Evolutionary conservation across 1,140 invertebrate species (phyloP).

Genomic region (Drosophila tristis): DNA sequence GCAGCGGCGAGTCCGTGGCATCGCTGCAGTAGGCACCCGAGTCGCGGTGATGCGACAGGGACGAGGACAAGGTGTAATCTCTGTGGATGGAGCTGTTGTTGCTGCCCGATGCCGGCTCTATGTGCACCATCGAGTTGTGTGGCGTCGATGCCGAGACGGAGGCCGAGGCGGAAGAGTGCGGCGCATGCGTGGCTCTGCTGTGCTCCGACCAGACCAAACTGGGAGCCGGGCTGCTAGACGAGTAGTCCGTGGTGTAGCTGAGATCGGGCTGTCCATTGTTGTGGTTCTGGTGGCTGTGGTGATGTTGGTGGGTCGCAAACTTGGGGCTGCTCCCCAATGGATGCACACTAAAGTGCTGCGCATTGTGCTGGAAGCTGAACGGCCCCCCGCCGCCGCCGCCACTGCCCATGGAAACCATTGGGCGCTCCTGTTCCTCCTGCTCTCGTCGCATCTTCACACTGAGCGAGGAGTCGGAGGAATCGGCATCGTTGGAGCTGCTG

Average conservation of each 20-base stretch:
- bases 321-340: conserved; percentile 78
- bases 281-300: conserved; percentile 20
- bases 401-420: conserved; percentile 58
- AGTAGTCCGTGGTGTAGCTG: conserved; percentile 83
- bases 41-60: conserved; percentile 76
- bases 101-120: conserved; percentile 66
- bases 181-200: conserved; percentile 37
- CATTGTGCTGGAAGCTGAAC: conserved; percentile 85
- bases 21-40: conserved; percentile 81
- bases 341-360: conserved; percentile 86
- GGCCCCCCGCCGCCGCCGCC: conserved; percentile 32
- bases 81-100: conserved; percentile 78
- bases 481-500: conserved; percentile 53
- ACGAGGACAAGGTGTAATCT: conserved; percentile 77
- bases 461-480: conserved; percentile 55
- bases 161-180: conserved; percentile 1
- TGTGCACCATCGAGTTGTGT: conserved; percentile 85
- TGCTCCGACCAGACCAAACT: conserved; percentile 79
- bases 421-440: conserved; percentile 19
- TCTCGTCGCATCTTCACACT: not conserved
- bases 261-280: conserved; percentile 59
- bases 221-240: conserved; percentile 75
- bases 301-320: conserved; percentile 56
- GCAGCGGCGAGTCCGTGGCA: conserved; percentile 77
- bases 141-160: conserved; percentile 75